Conservation (phyloP, 2,888 invertebrate genomes). For the Gnatocerus cornutus region DNA sequence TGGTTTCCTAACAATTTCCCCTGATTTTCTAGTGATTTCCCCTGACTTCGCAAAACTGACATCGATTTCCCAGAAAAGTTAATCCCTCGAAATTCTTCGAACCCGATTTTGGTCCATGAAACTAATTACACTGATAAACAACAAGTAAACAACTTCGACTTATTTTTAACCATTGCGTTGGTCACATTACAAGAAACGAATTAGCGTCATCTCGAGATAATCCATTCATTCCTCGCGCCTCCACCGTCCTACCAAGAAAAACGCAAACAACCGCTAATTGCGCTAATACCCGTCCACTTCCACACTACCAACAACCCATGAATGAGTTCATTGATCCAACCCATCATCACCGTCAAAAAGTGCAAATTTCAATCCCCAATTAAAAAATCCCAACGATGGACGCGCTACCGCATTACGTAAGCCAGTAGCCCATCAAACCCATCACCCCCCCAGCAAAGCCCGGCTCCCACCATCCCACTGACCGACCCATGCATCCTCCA, state of each 20-base stretch:
- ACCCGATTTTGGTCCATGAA: too few species aligned
- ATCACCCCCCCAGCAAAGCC: background rate
- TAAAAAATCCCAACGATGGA: constrained; percentile 35
- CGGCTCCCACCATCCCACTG: constrained; percentile 13
- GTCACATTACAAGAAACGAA: background rate
- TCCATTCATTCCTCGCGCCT: constrained; percentile 1
- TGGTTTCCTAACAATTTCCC: too few species aligned
- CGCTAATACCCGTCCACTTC: constrained; percentile 20
- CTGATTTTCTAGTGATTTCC: too few species aligned
- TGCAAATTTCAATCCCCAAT: constrained; percentile 23
- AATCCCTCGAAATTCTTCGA: too few species aligned
- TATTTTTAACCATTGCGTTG: background rate
- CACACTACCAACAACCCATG: constrained; percentile 18
- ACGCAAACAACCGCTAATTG: constrained; percentile 37
- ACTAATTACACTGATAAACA: too few species aligned
- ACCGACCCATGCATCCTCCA: constrained; percentile 31
- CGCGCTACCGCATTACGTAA: constrained; percentile 47
- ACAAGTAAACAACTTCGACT: background rate
- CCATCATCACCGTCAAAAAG: constrained; percentile 8
- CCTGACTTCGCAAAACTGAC: too few species aligned
- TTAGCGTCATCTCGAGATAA: background rate
- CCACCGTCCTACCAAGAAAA: constrained; percentile 10
- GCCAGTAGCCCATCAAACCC: constrained; percentile 23
- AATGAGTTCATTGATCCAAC: constrained; percentile 37
- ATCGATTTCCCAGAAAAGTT: too few species aligned